These are phyloP conservation scores for Microctonus aethiopoides DNA, from an alignment of 2,888 invertebrate genomes.

Conservation along the genomic window DNA sequence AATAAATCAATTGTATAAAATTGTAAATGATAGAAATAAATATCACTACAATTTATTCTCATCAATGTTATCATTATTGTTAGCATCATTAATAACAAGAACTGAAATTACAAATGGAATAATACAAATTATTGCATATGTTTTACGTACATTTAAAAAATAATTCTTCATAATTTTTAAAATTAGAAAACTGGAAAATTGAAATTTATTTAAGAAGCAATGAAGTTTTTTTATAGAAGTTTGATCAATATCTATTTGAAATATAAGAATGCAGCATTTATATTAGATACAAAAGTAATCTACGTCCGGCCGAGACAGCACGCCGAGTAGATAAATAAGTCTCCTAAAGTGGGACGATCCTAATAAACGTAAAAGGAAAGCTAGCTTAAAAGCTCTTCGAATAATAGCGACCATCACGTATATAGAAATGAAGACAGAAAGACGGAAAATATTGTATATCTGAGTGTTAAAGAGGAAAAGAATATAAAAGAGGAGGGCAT, in stretches of 20 bases:
- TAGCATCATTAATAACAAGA: no score
- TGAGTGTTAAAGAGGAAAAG: background rate
- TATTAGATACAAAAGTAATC: conserved; percentile 38
- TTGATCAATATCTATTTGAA: conserved; percentile 5
- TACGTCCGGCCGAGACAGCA: conserved; percentile 33
- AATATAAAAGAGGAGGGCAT: background rate
- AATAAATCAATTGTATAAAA: no score
- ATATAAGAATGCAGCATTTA: background rate
- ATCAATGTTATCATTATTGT: no score
- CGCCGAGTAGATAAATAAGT: conserved; percentile 49
- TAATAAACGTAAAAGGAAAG: conserved; percentile 59
- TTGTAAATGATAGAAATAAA: no score
- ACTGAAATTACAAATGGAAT: no score
- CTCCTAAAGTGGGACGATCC: conserved; percentile 54
- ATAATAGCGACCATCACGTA: conserved; percentile 52
- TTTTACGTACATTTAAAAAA: background rate
- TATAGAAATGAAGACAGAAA: conserved; percentile 32
- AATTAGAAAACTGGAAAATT: background rate
- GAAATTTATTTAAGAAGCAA: background rate
- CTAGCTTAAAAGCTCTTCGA: conserved; percentile 56
- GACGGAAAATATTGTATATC: background rate
- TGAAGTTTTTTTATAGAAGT: background rate
- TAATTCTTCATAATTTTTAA: background rate
- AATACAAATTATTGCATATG: background rate
- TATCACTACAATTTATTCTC: no score